Conservation (phyloP, 2,797 vertebrate species). For the Protosalanx chinensis region DNA sequence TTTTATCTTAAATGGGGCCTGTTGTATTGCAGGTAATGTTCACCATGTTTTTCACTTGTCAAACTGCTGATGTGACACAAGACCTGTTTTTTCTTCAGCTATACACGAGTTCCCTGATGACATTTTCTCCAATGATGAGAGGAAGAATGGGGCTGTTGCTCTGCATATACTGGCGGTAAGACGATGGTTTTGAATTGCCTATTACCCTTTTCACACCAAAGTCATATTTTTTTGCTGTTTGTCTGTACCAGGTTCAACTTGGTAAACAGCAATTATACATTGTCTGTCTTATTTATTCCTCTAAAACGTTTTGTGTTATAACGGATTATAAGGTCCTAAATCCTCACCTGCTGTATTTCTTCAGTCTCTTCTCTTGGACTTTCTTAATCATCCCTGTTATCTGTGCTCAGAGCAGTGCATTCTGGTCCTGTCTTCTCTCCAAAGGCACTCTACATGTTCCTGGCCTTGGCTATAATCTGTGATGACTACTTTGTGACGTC, state of each 20-base stretch:
- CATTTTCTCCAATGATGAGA: conserved; percentile 83
- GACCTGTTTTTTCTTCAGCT: conserved; percentile 67
- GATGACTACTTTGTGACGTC: conserved; percentile 98
- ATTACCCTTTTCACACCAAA: background rate
- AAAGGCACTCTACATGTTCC: conserved; percentile 97
- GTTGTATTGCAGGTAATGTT: background rate
- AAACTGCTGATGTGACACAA: background rate
- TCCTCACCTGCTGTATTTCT: no score
- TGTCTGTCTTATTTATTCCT: no score
- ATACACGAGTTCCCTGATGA: conserved; percentile 92
- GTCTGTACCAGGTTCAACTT: no score
- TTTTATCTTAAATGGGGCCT: no score
- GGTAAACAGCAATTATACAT: no score
- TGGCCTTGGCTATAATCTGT: conserved; percentile 94
- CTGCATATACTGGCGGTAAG: conserved; percentile 91
- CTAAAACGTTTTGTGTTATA: no score
- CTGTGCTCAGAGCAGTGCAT: background rate
- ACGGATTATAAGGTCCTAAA: no score
- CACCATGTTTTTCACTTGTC: background rate
- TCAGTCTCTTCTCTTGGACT: background rate
- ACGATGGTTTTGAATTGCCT: conserved; percentile 20
- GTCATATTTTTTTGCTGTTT: background rate
- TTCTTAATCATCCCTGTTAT: background rate
- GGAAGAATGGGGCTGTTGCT: conserved; percentile 82
- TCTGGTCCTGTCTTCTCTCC: conserved; percentile 5